Conservation (phyloP, 2,888 invertebrate species). For the Phymatocera aterrima region DNA sequence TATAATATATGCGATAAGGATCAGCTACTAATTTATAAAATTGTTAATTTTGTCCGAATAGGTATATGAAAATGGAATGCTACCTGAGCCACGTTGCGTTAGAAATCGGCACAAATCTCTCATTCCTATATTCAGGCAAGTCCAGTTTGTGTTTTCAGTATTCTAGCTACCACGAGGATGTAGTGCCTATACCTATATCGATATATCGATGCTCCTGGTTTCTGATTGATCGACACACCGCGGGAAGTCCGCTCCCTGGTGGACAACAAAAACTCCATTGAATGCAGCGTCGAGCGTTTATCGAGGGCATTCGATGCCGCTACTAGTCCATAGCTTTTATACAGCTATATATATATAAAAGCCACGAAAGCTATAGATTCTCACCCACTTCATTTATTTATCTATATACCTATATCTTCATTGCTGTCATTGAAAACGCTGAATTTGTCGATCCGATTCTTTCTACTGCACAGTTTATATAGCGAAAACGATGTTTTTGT, state of each 20-base stretch:
- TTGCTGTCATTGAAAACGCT: not conserved
- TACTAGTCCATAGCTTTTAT: not conserved
- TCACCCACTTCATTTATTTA: not conserved
- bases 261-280: slow-evolving; percentile 16
- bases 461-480: too few species aligned
- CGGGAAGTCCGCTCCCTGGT: slow-evolving; percentile 27
- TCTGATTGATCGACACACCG: slow-evolving; percentile 26
- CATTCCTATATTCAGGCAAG: slow-evolving; percentile 17
- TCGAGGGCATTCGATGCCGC: slow-evolving; percentile 21
- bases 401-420: not conserved
- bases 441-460: not conserved
- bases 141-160: slow-evolving; percentile 23
- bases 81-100: not conserved
- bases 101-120: slow-evolving; percentile 43
- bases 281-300: slow-evolving; percentile 11
- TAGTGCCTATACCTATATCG: too few species aligned
- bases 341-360: too few species aligned
- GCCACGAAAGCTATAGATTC: too few species aligned
- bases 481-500: too few species aligned
- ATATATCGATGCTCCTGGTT: slow-evolving; percentile 15
- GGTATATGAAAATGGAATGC: not conserved
- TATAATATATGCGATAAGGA: not conserved
- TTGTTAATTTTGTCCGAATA: not conserved
- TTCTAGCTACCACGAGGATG: too few species aligned
- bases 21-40: too few species aligned